Evolutionary conservation across 1,140 invertebrate genomes (phyloP).

Genomic region (Drosophila tristis): DNA sequence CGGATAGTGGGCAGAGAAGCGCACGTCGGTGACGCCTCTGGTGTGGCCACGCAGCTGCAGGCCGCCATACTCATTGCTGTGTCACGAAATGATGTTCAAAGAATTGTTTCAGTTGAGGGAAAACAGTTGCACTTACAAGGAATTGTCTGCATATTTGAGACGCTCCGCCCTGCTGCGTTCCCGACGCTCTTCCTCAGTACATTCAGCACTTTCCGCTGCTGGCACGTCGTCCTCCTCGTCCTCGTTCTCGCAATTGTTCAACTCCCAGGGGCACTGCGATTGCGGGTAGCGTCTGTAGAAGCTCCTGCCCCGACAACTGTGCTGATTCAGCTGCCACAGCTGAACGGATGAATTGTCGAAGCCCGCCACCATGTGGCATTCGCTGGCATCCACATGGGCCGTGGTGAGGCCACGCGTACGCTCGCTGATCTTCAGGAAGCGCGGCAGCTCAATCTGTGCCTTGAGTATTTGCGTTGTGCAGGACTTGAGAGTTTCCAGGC

Average conservation of each 20-base stretch:
- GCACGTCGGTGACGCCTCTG: slow-evolving; percentile 89
- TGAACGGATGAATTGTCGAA: slow-evolving; percentile 78
- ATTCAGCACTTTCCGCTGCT: slow-evolving; percentile 19
- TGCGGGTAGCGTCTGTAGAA: slow-evolving; percentile 61
- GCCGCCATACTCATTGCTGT: slow-evolving; percentile 85
- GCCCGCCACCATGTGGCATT: slow-evolving; percentile 79
- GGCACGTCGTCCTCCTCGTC: slow-evolving; percentile 51
- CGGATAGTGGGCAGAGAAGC: slow-evolving; percentile 86
- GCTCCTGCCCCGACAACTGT: slow-evolving; percentile 65
- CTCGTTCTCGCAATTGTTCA: slow-evolving; percentile 62
- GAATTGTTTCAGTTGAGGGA: background rate
- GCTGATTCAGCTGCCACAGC: slow-evolving; percentile 80
- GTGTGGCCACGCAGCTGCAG: slow-evolving; percentile 89
- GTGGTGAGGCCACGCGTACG: slow-evolving; percentile 65
- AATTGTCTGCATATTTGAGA: slow-evolving; percentile 70
- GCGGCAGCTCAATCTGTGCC: slow-evolving; percentile 59
- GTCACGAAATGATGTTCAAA: background rate
- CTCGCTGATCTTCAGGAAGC: slow-evolving; percentile 69
- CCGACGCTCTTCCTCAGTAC: slow-evolving; percentile 37
- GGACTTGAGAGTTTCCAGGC: slow-evolving; percentile 53
- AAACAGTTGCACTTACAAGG: slow-evolving; percentile 58
- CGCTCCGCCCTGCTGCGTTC: slow-evolving; percentile 39
- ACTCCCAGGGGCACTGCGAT: slow-evolving; percentile 70
- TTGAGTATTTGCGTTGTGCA: slow-evolving; percentile 62
- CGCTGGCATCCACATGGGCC: slow-evolving; percentile 60